These are phyloP conservation scores for Eudasyphora cyanicolor DNA, from an alignment of 2,888 invertebrate species.

Conservation along the genomic window DNA sequence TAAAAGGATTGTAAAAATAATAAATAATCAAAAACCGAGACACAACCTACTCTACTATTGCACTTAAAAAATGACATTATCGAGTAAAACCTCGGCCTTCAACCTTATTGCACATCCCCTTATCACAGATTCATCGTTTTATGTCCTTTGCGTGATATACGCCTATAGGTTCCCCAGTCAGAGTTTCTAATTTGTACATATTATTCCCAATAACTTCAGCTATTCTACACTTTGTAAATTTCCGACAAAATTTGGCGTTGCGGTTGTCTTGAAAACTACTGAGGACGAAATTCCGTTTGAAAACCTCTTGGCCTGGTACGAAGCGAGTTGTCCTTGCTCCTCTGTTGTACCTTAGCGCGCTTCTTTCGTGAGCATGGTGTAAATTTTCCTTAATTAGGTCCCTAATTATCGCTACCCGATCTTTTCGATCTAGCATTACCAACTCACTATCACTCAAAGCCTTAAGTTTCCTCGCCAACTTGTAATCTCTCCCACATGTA, in stretches of 20 bases:
- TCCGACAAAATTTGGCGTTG: too few species aligned
- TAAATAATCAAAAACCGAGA: too few species aligned
- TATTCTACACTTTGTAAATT: too few species aligned
- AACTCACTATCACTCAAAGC: neutral
- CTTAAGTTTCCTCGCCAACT: neutral
- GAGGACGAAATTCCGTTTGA: neutral
- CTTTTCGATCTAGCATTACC: neutral
- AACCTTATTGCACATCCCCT: too few species aligned
- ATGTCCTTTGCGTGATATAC: neutral
- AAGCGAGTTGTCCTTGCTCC: neutral
- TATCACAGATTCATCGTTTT: neutral
- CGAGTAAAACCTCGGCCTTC: too few species aligned
- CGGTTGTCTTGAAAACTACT: neutral
- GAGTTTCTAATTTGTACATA: neutral
- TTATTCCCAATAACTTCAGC: conserved; percentile 12
- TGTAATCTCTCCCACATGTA: conserved; percentile 18
- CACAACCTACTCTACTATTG: too few species aligned
- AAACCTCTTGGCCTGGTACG: conserved; percentile 29
- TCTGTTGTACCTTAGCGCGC: conserved; percentile 3
- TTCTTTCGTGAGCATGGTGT: conserved; percentile 6
- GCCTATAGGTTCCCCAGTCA: neutral
- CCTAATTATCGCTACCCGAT: neutral
- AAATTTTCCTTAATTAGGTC: neutral
- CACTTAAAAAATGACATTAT: too few species aligned
- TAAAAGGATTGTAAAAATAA: too few species aligned